Evolutionary conservation across 2,888 invertebrate genomes (phyloP).

Genomic region (Noctua janthe): DNA sequence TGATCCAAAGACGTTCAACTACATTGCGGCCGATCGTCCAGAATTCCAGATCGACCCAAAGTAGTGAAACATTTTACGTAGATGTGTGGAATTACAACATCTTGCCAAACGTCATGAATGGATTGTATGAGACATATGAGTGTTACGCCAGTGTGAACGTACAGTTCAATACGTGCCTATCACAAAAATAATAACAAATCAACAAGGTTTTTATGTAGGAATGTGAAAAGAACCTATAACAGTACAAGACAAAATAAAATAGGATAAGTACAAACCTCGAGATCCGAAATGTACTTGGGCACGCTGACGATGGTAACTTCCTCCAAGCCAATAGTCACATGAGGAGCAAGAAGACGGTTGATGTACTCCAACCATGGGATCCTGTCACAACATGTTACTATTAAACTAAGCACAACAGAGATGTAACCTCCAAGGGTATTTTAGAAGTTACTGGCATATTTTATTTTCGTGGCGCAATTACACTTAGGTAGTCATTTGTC

Average conservation of each 20-base stretch:
- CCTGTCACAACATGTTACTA: conserved; percentile 69
- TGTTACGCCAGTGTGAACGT: not conserved
- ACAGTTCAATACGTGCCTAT: not conserved
- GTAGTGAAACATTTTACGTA: too few relatives aligned
- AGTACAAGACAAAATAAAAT: not conserved
- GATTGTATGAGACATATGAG: not conserved
- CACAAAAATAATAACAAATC: not conserved
- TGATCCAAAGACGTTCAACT: not conserved
- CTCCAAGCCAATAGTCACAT: conserved; percentile 90
- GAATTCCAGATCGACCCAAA: too few relatives aligned
- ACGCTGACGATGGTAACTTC: conserved; percentile 96
- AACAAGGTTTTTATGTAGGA: not conserved
- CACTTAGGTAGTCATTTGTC: not conserved
- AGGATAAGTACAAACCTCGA: conserved; percentile 89
- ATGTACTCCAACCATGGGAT: conserved; percentile 96
- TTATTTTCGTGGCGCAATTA: not conserved
- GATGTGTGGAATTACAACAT: too few relatives aligned
- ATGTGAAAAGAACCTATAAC: not conserved
- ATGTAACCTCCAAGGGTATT: not conserved
- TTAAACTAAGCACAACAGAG: not conserved
- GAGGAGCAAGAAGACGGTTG: conserved; percentile 93
- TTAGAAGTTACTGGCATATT: not conserved
- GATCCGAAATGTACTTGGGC: conserved; percentile 94
- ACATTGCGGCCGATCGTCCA: not conserved
- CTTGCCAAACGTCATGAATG: too few relatives aligned